A percentile compares a stretch with the other conserved stretches of the same genome.
Conservation (phyloP, 2,888 invertebrate genomes). For the Thecophora atra region DNA sequence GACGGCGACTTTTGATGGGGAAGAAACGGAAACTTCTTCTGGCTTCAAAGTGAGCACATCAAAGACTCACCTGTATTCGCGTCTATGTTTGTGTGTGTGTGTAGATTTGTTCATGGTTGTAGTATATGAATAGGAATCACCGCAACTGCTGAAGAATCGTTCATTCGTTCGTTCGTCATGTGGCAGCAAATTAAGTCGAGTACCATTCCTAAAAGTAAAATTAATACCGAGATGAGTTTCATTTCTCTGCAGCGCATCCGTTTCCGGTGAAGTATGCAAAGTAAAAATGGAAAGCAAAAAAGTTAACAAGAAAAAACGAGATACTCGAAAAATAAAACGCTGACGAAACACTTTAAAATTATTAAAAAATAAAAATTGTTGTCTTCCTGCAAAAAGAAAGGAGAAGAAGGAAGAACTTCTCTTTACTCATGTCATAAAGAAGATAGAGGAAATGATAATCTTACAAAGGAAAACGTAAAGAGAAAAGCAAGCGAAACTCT, state of each 20-base stretch:
- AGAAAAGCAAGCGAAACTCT: too few species aligned
- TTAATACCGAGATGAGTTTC: slow-evolving; percentile 13
- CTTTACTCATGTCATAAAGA: too few species aligned
- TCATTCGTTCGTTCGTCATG: neutral
- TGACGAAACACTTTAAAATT: slow-evolving; percentile 21
- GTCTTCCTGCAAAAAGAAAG: neutral
- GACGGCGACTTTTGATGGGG: neutral
- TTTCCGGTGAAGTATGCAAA: slow-evolving; percentile 13
- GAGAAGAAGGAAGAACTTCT: too few species aligned
- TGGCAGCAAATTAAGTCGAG: slow-evolving; percentile 25
- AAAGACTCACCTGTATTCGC: neutral
- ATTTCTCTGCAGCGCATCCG: slow-evolving; percentile 9
- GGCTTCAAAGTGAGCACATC: neutral
- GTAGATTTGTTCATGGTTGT: neutral
- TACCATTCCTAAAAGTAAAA: slow-evolving; percentile 15
- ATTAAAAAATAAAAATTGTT: slow-evolving; percentile 23
- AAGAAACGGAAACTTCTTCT: slow-evolving; percentile 17
- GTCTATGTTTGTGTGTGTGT: neutral
- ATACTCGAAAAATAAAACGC: neutral
- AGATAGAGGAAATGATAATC: too few species aligned
- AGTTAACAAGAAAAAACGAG: neutral
- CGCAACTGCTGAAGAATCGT: too few species aligned
- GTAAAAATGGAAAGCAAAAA: neutral
- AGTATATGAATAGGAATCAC: too few species aligned
- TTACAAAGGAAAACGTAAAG: too few species aligned